Evolutionary conservation across 2,797 vertebrate genomes (phyloP).

Genomic region (Urosaurus nigricauda): DNA sequence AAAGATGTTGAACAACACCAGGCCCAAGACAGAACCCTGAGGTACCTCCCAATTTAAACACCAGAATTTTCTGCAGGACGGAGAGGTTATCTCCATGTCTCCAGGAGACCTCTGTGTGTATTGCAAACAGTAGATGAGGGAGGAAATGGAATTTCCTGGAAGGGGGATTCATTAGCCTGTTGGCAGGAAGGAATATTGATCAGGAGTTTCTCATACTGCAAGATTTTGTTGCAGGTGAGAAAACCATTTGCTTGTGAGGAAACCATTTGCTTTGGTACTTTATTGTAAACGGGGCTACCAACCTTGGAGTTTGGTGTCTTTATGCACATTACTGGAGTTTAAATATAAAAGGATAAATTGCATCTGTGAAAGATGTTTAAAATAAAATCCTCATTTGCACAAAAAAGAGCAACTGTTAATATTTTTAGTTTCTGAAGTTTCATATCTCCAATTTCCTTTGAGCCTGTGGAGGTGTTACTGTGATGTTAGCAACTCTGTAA

Average conservation of each 20-base stretch:
- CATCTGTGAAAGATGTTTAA: neutral
- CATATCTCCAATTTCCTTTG: slow-evolving; percentile 24
- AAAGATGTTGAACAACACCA: neutral
- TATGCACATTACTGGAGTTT: slow-evolving; percentile 8
- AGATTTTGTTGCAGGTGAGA: neutral
- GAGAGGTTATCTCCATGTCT: neutral
- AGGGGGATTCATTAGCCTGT: neutral
- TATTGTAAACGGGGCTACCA: neutral
- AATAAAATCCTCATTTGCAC: slow-evolving; percentile 28
- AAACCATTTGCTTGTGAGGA: neutral
- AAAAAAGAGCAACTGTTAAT: slow-evolving; percentile 40
- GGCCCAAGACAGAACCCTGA: neutral
- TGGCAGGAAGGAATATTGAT: neutral
- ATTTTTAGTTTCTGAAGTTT: slow-evolving; percentile 32
- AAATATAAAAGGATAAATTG: slow-evolving; percentile 26
- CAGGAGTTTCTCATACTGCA: neutral
- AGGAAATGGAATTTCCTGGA: neutral
- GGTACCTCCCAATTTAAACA: too few relatives aligned
- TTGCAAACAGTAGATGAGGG: neutral
- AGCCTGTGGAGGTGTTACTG: slow-evolving; percentile 29
- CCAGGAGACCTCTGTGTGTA: neutral
- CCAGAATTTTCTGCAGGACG: neutral
- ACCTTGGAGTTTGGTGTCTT: neutral
- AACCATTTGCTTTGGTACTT: neutral
- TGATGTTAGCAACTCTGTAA: slow-evolving; percentile 36